These are phyloP conservation scores for Didymodactylos carnosus DNA, from an alignment of 2,888 invertebrate species.

Conservation along the genomic window DNA sequence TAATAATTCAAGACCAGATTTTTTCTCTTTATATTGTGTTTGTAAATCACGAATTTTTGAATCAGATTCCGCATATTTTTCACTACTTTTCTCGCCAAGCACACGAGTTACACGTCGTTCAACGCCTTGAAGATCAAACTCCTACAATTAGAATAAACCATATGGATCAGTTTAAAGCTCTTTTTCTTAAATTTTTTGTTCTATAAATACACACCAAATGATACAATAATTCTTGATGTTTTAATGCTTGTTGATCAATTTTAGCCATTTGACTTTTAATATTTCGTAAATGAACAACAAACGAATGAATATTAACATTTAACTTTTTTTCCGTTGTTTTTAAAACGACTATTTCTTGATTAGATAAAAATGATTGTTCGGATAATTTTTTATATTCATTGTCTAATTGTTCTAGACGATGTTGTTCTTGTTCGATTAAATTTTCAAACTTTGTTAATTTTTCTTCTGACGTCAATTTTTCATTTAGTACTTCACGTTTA, in stretches of 20 bases:
- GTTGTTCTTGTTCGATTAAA: not conserved
- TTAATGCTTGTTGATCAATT: constrained; percentile 31
- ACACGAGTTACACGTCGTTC: constrained; percentile 31
- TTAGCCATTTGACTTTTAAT: constrained; percentile 26
- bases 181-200: too few species aligned
- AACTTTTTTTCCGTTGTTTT: not conserved
- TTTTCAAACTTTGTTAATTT: not conserved
- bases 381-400: not conserved
- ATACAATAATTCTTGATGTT: constrained; percentile 34
- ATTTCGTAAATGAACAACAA: constrained; percentile 19
- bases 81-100: constrained; percentile 31
- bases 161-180: too few species aligned
- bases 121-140: too few species aligned
- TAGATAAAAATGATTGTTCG: not conserved
- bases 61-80: constrained; percentile 29
- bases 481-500: not conserved
- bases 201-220: constrained; percentile 33
- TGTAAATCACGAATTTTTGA: constrained; percentile 25
- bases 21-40: constrained; percentile 26
- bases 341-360: not conserved
- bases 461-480: not conserved
- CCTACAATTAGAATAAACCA: too few species aligned
- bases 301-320: not conserved
- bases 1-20: constrained; percentile 20
- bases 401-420: not conserved